These are phyloP conservation scores for Diaphora mendica DNA, from an alignment of 2,888 invertebrate species.

Conservation along the genomic window DNA sequence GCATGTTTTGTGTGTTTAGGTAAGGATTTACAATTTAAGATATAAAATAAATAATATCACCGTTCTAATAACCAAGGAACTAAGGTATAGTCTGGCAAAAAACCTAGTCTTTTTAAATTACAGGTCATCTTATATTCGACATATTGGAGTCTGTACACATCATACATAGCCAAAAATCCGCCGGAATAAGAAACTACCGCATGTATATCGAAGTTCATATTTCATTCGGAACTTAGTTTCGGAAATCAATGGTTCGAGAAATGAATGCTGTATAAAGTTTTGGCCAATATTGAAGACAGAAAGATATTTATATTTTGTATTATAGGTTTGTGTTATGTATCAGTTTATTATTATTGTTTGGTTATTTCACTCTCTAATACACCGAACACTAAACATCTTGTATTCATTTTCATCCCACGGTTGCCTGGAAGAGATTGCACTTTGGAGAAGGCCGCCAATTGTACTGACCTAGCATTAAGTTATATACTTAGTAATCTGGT, in stretches of 20 bases:
- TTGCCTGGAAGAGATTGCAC: too few relatives aligned
- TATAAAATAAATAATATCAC: background rate
- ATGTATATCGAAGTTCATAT: conserved; percentile 38
- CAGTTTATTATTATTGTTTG: too few relatives aligned
- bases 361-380: too few relatives aligned
- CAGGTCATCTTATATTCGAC: background rate
- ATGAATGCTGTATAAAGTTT: conserved; percentile 27
- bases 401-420: too few relatives aligned
- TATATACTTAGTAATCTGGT: too few relatives aligned
- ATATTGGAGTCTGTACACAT: background rate
- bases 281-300: conserved; percentile 44
- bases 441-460: too few relatives aligned
- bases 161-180: background rate
- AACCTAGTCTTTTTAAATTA: background rate
- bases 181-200: conserved; percentile 27
- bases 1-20: too few relatives aligned
- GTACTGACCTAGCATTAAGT: too few relatives aligned
- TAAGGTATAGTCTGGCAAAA: background rate
- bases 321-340: background rate
- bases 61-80: background rate
- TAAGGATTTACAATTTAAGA: too few relatives aligned
- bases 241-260: conserved; percentile 42
- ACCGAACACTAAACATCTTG: too few relatives aligned
- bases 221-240: conserved; percentile 44
- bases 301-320: conserved; percentile 11